Evolutionary conservation across 2,797 vertebrate species (phyloP), one percentile per base, ranked within the genome.

Genomic region (Sciaenops ocellatus): DNA sequence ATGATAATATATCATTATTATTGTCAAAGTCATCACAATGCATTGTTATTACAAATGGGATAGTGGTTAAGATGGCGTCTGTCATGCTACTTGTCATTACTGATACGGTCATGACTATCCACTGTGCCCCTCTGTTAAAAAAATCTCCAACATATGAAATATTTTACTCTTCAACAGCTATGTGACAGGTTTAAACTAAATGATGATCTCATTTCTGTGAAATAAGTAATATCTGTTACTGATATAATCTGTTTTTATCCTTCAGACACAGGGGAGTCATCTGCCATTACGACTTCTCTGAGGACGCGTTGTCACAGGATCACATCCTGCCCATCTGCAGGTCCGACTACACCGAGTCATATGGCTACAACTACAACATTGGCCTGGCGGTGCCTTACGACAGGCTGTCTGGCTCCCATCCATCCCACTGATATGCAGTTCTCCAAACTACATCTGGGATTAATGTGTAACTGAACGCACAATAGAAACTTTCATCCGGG

Each of bases 311-410:
- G 81, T 89, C 95, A 0, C 94, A 87, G 26, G 96, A 96, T 24
- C 96, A 97, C 15, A 10, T 97, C 20, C 95, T 99, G 13, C 97
- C 98, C 28, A 96, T 98, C 90, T 99, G 98, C 93, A 95, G 97
- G 78, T 97, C 97, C 0, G 90, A 96, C 89, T 97, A 96, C 64
- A 83, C 59, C 0, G 92, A 96, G 67, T 76, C 90, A 3, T 81
- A 89, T 0, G 96, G 97, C 0, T 97, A 97, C 93, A 98, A 91
- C 95, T 99, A 98, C 88, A 98, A 98, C 94, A 97, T 99, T 1
- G 88, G 95, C 17, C 96, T 99, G 24, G 83, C 95, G 0, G 90
- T 97, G 84, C 98, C 98, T 17, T 97, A 96, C 0, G 97, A 98
- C 86, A 64, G 44, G 51, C 88, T 96, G 56, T 38, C 88, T 0